A percentile compares a stretch with the other conserved stretches of the same genome.
Conservation (phyloP, 1,140 invertebrate species). For the Diorhabda carinulata region DNA sequence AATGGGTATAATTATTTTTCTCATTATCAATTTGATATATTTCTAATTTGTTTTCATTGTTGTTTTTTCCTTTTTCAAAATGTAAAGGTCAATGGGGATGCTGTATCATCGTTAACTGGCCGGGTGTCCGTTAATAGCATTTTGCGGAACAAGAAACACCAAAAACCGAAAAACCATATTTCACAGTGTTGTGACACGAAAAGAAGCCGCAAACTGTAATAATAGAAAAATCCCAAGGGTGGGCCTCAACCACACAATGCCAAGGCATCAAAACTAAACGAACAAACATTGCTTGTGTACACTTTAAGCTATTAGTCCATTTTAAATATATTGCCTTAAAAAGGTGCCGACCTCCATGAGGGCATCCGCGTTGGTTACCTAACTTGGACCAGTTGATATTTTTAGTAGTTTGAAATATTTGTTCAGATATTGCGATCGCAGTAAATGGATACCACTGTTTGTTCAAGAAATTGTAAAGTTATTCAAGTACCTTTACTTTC, state of each 20-base stretch:
- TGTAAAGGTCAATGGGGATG: background rate
- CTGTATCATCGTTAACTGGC: background rate
- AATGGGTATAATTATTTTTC: no score
- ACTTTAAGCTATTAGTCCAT: constrained; percentile 24
- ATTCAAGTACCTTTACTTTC: no score
- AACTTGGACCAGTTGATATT: background rate
- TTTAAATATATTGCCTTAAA: constrained; percentile 41
- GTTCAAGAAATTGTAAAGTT: no score
- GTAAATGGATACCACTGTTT: no score
- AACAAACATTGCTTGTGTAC: constrained; percentile 40
- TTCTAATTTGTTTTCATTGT: no score
- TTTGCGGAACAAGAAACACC: background rate
- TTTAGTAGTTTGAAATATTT: background rate
- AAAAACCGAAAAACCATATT: constrained; percentile 32
- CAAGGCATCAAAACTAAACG: constrained; percentile 32
- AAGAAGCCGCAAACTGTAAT: constrained; percentile 33
- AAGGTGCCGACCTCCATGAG: constrained; percentile 29
- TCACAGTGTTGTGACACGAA: constrained; percentile 36
- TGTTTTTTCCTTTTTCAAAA: background rate
- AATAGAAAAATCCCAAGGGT: constrained; percentile 33
- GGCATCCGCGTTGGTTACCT: background rate
- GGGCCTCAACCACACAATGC: constrained; percentile 28
- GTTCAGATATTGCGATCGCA: no score
- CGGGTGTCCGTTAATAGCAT: constrained; percentile 20
- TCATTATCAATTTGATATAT: no score